phyloP scores from a whole-genome alignment of 2,797 vertebrate genomes.

The Macroramphosus scolopax region DNA sequence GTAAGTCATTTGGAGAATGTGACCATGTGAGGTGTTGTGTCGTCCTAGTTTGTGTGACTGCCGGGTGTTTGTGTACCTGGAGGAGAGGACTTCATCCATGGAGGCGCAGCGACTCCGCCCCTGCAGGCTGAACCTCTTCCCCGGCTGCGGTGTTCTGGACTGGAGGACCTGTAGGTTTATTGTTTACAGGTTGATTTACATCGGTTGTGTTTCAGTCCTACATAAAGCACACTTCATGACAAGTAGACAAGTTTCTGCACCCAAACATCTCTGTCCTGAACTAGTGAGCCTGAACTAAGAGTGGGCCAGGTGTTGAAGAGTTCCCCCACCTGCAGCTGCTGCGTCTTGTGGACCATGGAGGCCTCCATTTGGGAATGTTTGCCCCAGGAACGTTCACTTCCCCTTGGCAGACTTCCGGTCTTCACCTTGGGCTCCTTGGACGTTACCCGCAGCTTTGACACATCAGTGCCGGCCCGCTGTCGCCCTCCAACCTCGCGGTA shows the following conservation, averaged over 20 bases:
- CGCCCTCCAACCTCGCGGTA: conserved; percentile 59
- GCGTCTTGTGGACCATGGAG: conserved; percentile 48
- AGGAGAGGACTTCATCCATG: conserved; percentile 78
- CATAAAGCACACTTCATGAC: neutral
- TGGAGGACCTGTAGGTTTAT: conserved; percentile 56
- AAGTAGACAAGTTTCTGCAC: too few species aligned
- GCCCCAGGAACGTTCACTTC: conserved; percentile 74
- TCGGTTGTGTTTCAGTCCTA: too few species aligned
- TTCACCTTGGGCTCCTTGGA: conserved; percentile 66
- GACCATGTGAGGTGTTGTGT: too few species aligned
- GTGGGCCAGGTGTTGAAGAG: neutral
- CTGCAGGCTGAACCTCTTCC: conserved; percentile 79
- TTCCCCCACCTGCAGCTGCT: conserved; percentile 64
- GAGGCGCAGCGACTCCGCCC: conserved; percentile 90
- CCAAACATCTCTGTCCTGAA: too few species aligned
- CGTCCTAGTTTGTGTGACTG: neutral
- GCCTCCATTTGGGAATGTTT: conserved; percentile 58
- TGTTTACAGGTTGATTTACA: too few species aligned
- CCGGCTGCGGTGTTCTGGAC: conserved; percentile 84
- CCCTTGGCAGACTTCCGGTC: conserved; percentile 77
- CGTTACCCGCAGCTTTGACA: conserved; percentile 49
- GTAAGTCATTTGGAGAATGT: too few species aligned
- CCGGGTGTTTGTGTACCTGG: conserved; percentile 51
- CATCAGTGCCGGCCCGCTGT: conserved; percentile 83
- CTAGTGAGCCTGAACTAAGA: too few species aligned